Evolutionary conservation across 2,113 vertebrate genomes (phyloP).

Genomic region (Gavialis gangeticus): DNA sequence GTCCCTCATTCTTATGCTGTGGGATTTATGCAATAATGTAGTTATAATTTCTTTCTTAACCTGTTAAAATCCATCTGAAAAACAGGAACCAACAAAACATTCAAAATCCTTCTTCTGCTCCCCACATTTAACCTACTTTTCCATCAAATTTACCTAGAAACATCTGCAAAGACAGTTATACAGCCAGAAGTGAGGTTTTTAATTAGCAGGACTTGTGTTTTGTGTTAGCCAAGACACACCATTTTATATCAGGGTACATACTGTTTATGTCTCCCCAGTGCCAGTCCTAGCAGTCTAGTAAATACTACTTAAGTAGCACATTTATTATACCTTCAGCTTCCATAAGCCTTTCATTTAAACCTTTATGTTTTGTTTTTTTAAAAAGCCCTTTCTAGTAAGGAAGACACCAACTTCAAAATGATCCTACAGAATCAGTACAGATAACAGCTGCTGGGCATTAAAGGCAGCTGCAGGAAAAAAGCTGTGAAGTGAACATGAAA

Average conservation of each 20-base stretch:
- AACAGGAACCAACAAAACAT: background rate
- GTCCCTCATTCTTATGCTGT: background rate
- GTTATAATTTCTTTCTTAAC: background rate
- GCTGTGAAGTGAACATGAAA: background rate
- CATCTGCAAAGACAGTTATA: background rate
- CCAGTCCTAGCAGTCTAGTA: background rate
- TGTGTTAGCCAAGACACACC: background rate
- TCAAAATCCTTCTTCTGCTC: background rate
- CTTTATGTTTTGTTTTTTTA: background rate
- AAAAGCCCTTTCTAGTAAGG: background rate
- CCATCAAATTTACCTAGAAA: background rate
- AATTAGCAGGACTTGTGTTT: conserved; percentile 52
- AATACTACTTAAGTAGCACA: background rate
- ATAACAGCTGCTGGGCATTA: background rate
- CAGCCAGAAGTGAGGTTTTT: conserved; percentile 23
- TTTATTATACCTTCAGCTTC: background rate
- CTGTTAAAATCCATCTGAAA: background rate
- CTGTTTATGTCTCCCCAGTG: background rate
- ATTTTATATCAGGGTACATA: conserved; percentile 24
- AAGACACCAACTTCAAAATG: background rate
- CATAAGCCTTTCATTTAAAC: background rate
- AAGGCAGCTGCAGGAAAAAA: background rate
- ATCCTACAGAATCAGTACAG: background rate
- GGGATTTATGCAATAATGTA: no score
- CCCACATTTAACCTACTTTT: background rate